Evolutionary conservation across 2,797 vertebrate genomes (phyloP).

Genomic region (Rhinoraja longicauda): DNA sequence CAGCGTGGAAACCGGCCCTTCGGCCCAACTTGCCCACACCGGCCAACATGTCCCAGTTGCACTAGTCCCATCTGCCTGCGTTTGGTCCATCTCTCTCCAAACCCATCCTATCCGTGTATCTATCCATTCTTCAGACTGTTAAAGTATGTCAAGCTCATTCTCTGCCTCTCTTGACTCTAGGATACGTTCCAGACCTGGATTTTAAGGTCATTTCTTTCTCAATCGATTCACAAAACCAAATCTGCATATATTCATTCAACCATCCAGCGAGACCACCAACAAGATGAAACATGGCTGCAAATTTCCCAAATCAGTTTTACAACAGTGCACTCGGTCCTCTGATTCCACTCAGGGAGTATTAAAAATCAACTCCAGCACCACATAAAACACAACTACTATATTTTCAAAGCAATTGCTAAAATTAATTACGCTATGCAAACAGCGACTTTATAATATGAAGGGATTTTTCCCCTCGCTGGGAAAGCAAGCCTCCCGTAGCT

Average conservation of each 20-base stretch:
- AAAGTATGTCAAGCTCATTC: too few relatives aligned
- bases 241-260: background rate
- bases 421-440: background rate
- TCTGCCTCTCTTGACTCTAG: background rate
- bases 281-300: background rate
- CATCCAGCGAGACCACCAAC: background rate
- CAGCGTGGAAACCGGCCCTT: too few relatives aligned
- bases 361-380: too few relatives aligned
- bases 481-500: background rate
- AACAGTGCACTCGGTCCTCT: background rate
- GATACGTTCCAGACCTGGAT: background rate
- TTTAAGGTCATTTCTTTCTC: background rate
- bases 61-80: too few relatives aligned
- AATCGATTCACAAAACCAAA: background rate
- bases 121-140: too few relatives aligned
- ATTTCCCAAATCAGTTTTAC: background rate
- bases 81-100: too few relatives aligned
- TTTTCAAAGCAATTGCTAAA: background rate
- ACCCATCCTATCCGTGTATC: too few relatives aligned
- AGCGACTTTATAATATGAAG: background rate
- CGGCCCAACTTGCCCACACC: too few relatives aligned
- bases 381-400: too few relatives aligned
- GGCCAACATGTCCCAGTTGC: too few relatives aligned
- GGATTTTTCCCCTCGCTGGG: background rate
- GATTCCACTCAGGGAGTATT: background rate